Percentiles rank a stretch among this genome's conserved stretches.
Evolutionary conservation across 2,797 vertebrate genomes (phyloP).

Genomic region (Chloroceryle inda): DNA sequence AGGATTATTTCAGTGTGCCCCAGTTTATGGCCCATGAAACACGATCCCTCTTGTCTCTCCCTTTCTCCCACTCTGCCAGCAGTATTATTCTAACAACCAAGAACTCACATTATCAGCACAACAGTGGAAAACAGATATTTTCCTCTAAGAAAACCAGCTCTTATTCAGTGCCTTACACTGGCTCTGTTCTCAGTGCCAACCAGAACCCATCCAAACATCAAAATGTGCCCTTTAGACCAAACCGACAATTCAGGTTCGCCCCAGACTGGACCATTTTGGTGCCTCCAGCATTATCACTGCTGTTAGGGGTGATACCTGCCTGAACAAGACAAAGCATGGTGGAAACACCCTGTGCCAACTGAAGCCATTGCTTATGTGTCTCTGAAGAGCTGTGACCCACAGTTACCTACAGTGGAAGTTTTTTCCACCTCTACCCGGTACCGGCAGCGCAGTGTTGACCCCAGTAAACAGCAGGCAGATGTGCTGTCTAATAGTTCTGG

Average conservation of each 20-base stretch:
- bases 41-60: conserved; percentile 53
- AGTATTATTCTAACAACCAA: conserved; percentile 25
- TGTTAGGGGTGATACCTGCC: background rate
- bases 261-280: background rate
- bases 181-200: background rate
- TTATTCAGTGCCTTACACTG: background rate
- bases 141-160: background rate
- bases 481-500: background rate
- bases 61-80: background rate
- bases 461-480: background rate
- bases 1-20: conserved; percentile 74
- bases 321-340: background rate
- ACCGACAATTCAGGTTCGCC: background rate
- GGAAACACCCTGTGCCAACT: background rate
- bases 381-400: background rate
- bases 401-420: background rate
- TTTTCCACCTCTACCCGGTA: background rate
- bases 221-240: background rate
- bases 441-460: background rate
- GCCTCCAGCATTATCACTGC: background rate
- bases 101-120: background rate
- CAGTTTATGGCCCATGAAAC: conserved; percentile 71
- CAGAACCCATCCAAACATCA: background rate
- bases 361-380: background rate
- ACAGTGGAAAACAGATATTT: background rate